These are phyloP conservation scores for Oxystoma pomonae DNA, from an alignment of 2,888 invertebrate genomes.

Conservation along the genomic window DNA sequence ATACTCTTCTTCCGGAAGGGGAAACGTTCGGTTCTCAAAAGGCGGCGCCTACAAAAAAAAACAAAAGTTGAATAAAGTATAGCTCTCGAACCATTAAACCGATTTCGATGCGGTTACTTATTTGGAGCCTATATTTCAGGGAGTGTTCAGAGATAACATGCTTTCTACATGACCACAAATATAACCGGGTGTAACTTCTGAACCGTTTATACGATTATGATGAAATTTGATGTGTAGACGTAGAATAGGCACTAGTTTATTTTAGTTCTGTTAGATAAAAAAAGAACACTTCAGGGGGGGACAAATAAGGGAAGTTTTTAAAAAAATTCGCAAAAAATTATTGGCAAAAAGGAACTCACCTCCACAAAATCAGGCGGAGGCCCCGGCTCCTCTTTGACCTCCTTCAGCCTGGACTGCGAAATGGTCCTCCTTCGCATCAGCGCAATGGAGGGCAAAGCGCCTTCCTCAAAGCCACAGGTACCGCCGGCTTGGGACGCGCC, in stretches of 20 bases:
- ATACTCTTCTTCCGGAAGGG: conserved; percentile 66
- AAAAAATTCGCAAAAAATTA: background rate
- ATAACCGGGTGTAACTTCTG: no score
- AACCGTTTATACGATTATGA: no score
- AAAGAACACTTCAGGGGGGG: no score
- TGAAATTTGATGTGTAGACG: no score
- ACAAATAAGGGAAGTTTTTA: background rate
- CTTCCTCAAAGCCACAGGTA: conserved; percentile 4
- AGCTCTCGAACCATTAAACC: no score
- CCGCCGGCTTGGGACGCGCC: no score
- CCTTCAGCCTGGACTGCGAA: conserved; percentile 48
- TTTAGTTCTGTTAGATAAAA: no score
- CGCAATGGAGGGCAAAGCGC: conserved; percentile 35
- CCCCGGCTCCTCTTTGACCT: conserved; percentile 38
- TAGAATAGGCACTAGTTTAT: no score
- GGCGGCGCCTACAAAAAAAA: conserved; percentile 54
- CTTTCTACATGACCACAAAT: no score
- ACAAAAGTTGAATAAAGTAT: background rate
- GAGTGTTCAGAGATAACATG: no score
- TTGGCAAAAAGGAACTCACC: conserved; percentile 16
- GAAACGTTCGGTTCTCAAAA: conserved; percentile 72
- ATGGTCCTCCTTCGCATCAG: conserved; percentile 49
- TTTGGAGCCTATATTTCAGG: no score
- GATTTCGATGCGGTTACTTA: no score
- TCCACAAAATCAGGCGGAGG: conserved; percentile 36